Base-by-base conservation (phyloP, 1,140 invertebrate species). In the Heliconius himera region DNA sequence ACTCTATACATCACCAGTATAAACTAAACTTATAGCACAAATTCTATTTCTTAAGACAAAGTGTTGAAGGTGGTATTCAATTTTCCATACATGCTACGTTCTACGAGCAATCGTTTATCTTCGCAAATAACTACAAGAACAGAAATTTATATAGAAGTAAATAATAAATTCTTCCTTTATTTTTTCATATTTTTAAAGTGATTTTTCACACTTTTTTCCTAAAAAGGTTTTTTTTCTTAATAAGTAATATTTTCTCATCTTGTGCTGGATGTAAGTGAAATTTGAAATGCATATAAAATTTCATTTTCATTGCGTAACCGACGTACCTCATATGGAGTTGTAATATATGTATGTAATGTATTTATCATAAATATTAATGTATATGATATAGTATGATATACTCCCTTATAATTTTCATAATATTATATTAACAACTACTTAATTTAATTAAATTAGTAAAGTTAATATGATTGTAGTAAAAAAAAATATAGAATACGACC, bases 121-220 rank as follows among this genome's bases (percentile, higher is more conserved):
- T 77, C 56, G 76, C 76, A 77, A 81, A 81, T 81, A 81, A 81
- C 79, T 81, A 46, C 79, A 81, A 77, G 76, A 38, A 72, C 46
- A 77, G 51, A n/a, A n/a, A n/a, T n/a, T n/a, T n/a, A n/a, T 36
- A 56, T 29, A 56, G 71, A 66, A 66, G 72, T 38, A 75, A 72
- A 72, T 77, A 74, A 80, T 80, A 29, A 80, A 80, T 80, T 36
- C 33, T 6, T 29, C 29, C 33, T 36, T 36, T 36, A 8, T 36
- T 36, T 36, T n/a, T 36, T 36, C 33, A 36, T 36, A 8, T 36
- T 36, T 36, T 36, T 8, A 36, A 36, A 29, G 29, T 36, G 6
- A 8, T 36, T 36, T 36, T 36, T 8, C 33, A 36, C 33, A 36
- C 33, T 36, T 5, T n/a, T 36, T 33, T 36, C 8, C 33, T 36